Base-by-base conservation (phyloP, 2,888 invertebrate genomes). In the Clistopyga incitator region DNA sequence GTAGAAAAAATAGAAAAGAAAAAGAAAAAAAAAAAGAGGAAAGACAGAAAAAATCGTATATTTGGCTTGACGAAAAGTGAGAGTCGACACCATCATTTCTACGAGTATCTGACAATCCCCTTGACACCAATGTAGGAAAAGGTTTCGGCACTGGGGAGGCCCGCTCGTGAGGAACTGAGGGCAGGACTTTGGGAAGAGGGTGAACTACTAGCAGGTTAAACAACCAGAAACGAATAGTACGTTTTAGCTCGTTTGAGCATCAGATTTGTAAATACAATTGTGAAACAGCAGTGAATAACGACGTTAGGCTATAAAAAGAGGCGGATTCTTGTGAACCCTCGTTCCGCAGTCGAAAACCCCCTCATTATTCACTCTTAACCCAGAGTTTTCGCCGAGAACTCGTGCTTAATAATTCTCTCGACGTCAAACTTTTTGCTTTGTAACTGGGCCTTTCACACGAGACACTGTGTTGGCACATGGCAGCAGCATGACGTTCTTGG, bases 111-210 rank as follows among this genome's bases (percentile, higher is more conserved):
- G 65, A 72, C 47, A 54, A 20, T 65, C 72, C 54, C 34, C 78
- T 76, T 72, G 78, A 79, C 78, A 79, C 71, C 20, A 45, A 56
- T 72, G 45, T 65, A 56, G 45, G 72, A 34, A 72, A 54, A 79
- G 72, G 34, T 71, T 54, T 64, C 18, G 38, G 71, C 71, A 45
- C 54, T 64, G 0, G 64, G 54, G 65, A 54, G 42, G 52, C n/a
- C 59, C 15, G 56, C 25, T 25, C 25, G 11, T 23, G n/a, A 29
- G 59, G 6, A 34, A 34, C 29, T 38, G 2, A 61, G n/a, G 23
- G 42, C 23, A 29, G 23, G 45, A 47, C 13, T 4, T 29, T 4
- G 29, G 4, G 47, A n/a, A 29, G 25, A 56, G 25, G 38, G 61
- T 70, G 61, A 70, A n/a, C 70, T 47, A 70, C 47, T n/a, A 38